phyloP scores from a whole-genome alignment of 2,888 invertebrate genomes.

The Leucophenga maculata region DNA sequence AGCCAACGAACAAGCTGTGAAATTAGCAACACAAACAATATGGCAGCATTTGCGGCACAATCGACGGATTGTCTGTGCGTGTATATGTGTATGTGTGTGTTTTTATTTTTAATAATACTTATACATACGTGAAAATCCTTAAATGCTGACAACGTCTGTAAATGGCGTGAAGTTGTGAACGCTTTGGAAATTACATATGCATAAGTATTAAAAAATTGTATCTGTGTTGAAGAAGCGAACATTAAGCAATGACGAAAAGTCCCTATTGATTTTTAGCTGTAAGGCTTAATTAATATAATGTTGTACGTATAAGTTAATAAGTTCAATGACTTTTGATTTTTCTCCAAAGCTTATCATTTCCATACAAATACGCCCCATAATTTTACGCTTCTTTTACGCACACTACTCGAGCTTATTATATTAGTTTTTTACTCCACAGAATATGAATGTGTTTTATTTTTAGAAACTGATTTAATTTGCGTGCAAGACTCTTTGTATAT shows the following conservation, averaged over 20 bases:
- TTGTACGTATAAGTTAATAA: conserved; percentile 47
- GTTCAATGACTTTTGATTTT: conserved; percentile 60
- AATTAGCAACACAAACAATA: conserved; percentile 10
- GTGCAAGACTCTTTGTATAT: conserved; percentile 54
- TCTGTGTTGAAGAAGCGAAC: no score
- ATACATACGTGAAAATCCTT: conserved; percentile 40
- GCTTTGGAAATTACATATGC: conserved; percentile 32
- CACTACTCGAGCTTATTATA: conserved; percentile 14
- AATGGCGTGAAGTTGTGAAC: conserved; percentile 50
- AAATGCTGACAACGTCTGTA: conserved; percentile 40
- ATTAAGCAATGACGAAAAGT: not conserved
- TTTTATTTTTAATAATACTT: no score
- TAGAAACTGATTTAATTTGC: conserved; percentile 64
- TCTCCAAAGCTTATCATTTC: conserved; percentile 14
- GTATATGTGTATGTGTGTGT: no score
- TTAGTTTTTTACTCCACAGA: conserved; percentile 11
- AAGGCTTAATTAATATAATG: conserved; percentile 56
- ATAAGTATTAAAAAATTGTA: no score
- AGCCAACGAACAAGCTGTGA: conserved; percentile 2
- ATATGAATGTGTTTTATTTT: conserved; percentile 47
- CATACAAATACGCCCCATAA: conserved; percentile 31
- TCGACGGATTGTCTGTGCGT: no score
- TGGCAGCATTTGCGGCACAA: not conserved
- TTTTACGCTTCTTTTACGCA: conserved; percentile 23
- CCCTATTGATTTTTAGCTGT: conserved; percentile 51